Base-by-base conservation (phyloP, 2,888 invertebrate genomes). In the Eudasyphora cyanicolor region DNA sequence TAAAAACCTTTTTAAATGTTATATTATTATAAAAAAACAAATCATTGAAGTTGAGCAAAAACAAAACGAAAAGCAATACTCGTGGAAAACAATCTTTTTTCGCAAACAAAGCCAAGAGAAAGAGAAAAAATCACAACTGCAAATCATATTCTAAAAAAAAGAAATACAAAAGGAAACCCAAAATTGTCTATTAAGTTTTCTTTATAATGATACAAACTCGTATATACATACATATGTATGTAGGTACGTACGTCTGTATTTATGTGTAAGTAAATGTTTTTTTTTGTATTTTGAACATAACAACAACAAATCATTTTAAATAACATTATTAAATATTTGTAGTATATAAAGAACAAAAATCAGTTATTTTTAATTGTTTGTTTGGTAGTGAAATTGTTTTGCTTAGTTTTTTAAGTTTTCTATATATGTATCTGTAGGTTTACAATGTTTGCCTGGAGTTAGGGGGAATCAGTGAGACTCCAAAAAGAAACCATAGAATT, bases 41-140 rank as follows among this genome's bases (percentile, higher is more conserved):
- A 45, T 76, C 76, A 69, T 54, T 70, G 57, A 77, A 83, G 57
- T 21, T 35, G 45, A 19, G 32, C 24, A n/a, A 69, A 42, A 54
- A n/a, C n/a, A 60, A 81, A 82, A 76, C 73, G 76, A 78, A 77
- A 82, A 82, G 82, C 80, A 82, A 84, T 79, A 82, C 74, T 77
- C 64, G 62, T 62, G 71, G 27, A 75, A 76, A 79, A 62, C 49
- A 42, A 67, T 38, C 24, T 12, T 19, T 4, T 38, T 29, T 70
- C 54, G 62, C 51, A 76, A 17, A 17, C 67, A 60, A 79, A 57
- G 19, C 51, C 75, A 38, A 75, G 51, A 62, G 1, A 79, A 38
- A 75, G 51, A 62, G 1, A 73, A 51, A 73, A 42, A 27, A 19
- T 27, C 21, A 49, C 7, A 60, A 67, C 7, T 17, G 54, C 2